A percentile compares a stretch with the other conserved stretches of the same genome.
phyloP scores from a whole-genome alignment of 2,113 vertebrate species.

The Ellobius talpinus region DNA sequence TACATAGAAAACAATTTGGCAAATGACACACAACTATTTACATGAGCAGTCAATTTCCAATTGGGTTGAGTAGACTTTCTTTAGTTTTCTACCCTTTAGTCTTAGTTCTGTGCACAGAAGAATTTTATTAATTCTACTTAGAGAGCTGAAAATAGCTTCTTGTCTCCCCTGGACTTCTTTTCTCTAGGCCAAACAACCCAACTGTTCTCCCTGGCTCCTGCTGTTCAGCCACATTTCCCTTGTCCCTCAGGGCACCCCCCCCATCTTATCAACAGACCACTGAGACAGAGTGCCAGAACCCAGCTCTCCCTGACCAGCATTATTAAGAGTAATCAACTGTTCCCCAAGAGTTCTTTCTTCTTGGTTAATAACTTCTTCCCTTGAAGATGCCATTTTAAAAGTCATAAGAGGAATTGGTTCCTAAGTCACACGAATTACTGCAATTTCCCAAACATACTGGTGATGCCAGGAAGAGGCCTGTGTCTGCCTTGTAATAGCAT shows the following conservation, averaged over 20 bases:
- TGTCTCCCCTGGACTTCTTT: constrained; percentile 32
- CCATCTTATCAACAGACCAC: not conserved
- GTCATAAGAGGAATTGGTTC: constrained; percentile 44
- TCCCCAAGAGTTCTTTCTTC: constrained; percentile 53
- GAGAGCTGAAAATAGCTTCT: constrained; percentile 25
- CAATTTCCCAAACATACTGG: not conserved
- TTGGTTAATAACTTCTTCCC: constrained; percentile 34
- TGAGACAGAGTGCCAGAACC: not conserved
- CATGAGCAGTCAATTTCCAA: not conserved
- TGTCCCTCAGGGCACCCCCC: not conserved
- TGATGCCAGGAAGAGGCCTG: constrained; percentile 46
- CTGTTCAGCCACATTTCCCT: not conserved
- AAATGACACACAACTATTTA: not conserved
- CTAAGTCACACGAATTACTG: constrained; percentile 54
- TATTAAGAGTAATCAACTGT: constrained; percentile 37
- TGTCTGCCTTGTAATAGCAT: not conserved
- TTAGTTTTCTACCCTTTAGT: constrained; percentile 13
- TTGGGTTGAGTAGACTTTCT: not conserved
- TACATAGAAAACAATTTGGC: not conserved
- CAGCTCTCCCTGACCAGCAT: not conserved
- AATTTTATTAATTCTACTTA: constrained; percentile 56
- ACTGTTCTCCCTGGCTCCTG: not conserved
- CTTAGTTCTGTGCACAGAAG: constrained; percentile 1
- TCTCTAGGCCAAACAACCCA: not conserved
- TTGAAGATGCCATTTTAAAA: constrained; percentile 68